Percentiles rank a stretch among this genome's conserved stretches.
Evolutionary conservation across 2,797 vertebrate genomes (phyloP).

Genomic region (Mormyrus hasselquistii): DNA sequence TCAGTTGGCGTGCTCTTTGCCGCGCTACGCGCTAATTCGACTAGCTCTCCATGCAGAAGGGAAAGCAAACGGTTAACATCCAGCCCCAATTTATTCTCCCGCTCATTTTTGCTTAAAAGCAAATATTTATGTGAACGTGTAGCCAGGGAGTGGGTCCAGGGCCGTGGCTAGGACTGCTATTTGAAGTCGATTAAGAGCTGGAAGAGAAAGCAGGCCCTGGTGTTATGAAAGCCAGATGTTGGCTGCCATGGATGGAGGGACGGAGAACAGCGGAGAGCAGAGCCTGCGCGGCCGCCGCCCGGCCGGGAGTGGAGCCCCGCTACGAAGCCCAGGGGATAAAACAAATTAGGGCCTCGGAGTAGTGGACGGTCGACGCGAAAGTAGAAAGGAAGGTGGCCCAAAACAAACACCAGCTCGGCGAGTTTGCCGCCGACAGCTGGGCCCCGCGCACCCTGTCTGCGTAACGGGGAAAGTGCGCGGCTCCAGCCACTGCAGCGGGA

Average conservation of each 20-base stretch:
- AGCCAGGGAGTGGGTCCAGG: slow-evolving; percentile 9
- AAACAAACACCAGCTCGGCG: not conserved
- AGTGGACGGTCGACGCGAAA: not conserved
- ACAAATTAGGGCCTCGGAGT: not conserved
- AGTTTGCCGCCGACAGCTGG: not conserved
- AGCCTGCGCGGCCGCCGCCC: not conserved
- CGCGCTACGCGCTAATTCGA: not conserved
- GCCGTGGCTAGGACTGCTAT: slow-evolving; percentile 13
- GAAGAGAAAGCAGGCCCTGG: slow-evolving; percentile 3
- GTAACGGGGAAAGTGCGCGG: not conserved
- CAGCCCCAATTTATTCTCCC: not conserved
- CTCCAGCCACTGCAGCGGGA: not conserved
- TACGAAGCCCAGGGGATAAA: slow-evolving; percentile 13
- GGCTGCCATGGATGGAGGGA: slow-evolving; percentile 1
- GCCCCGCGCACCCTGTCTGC: not conserved
- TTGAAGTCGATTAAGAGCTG: slow-evolving; percentile 30
- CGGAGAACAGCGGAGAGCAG: not conserved
- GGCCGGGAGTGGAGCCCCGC: not conserved
- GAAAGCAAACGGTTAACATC: slow-evolving; percentile 9
- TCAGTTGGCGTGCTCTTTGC: not conserved
- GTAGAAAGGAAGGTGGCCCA: not conserved
- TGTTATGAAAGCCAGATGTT: slow-evolving; percentile 45
- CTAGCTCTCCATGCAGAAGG: not conserved
- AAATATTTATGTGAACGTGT: slow-evolving; percentile 28
- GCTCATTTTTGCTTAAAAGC: slow-evolving; percentile 18